Conservation (phyloP, 2,888 invertebrate genomes). For the Arctia plantaginis region DNA sequence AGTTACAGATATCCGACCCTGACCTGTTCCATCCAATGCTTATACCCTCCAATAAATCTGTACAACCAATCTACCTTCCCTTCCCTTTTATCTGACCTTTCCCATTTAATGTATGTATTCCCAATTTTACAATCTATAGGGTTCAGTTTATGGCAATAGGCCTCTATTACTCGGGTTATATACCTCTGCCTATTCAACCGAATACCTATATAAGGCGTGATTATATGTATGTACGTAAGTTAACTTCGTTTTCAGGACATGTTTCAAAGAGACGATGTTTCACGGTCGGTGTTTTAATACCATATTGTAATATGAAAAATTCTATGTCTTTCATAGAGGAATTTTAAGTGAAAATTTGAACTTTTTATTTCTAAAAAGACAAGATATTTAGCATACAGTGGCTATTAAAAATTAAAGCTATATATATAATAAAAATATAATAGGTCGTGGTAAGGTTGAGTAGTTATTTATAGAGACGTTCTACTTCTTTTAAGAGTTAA, state of each 20-base stretch:
- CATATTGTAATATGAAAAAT: too few species aligned
- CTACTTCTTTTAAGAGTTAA: neutral
- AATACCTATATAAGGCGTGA: neutral
- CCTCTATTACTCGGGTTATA: neutral
- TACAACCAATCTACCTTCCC: neutral
- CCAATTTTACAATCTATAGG: neutral
- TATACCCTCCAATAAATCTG: neutral
- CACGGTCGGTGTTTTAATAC: too few species aligned
- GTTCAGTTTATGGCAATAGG: neutral
- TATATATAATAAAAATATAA: too few species aligned
- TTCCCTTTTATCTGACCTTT: neutral
- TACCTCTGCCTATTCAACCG: neutral
- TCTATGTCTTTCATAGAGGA: too few species aligned
- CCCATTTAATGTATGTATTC: neutral
- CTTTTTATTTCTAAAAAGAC: too few species aligned
- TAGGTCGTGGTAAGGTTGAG: neutral
- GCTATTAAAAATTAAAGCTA: too few species aligned
- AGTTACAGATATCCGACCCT: neutral
- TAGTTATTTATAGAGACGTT: neutral
- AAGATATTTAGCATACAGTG: too few species aligned
- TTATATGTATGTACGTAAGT: too few species aligned
- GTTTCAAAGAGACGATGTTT: too few species aligned
- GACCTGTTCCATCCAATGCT: neutral
- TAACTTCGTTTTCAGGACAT: too few species aligned
- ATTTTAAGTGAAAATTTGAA: too few species aligned